Percentiles rank a stretch among this genome's conserved stretches.
Evolutionary conservation across 1,140 invertebrate genomes (phyloP).

Genomic region (Mercenaria mercenaria): DNA sequence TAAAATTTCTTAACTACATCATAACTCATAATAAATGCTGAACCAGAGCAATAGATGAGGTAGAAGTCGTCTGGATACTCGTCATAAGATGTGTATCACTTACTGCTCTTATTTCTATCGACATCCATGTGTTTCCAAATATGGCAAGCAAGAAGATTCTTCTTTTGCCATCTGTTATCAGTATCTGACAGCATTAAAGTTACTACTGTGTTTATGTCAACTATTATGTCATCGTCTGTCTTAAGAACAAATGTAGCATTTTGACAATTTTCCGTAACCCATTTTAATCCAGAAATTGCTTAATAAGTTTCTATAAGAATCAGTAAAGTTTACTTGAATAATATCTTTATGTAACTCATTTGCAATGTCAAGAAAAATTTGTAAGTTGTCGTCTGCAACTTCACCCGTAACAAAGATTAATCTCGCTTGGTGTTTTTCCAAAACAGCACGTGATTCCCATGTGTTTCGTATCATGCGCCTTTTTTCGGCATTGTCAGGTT

Average conservation of each 20-base stretch:
- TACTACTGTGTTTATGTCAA: constrained; percentile 47
- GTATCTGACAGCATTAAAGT: neutral
- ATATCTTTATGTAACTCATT: constrained; percentile 66
- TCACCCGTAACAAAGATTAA: constrained; percentile 90
- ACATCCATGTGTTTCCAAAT: constrained; percentile 70
- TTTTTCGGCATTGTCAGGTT: too few species aligned
- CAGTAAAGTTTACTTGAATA: constrained; percentile 73
- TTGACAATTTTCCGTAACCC: constrained; percentile 90
- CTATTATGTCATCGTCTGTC: constrained; percentile 93
- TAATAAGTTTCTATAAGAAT: constrained; percentile 74
- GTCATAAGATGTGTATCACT: constrained; percentile 81
- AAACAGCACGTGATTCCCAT: too few species aligned
- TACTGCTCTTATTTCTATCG: constrained; percentile 76
- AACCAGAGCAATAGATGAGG: constrained; percentile 84
- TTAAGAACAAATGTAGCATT: constrained; percentile 91
- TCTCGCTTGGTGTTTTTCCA: constrained; percentile 44
- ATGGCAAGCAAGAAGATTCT: constrained; percentile 18
- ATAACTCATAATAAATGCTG: constrained; percentile 81
- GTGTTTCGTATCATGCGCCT: too few species aligned
- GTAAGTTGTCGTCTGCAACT: constrained; percentile 84
- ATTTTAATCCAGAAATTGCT: constrained; percentile 94
- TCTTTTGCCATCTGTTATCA: neutral
- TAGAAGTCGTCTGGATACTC: constrained; percentile 81
- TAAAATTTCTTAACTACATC: constrained; percentile 81
- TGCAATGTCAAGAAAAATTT: constrained; percentile 84